Evolutionary conservation across 2,888 invertebrate species (phyloP), one percentile per base, ranked within the genome.

Genomic region (Parnassius apollo): DNA sequence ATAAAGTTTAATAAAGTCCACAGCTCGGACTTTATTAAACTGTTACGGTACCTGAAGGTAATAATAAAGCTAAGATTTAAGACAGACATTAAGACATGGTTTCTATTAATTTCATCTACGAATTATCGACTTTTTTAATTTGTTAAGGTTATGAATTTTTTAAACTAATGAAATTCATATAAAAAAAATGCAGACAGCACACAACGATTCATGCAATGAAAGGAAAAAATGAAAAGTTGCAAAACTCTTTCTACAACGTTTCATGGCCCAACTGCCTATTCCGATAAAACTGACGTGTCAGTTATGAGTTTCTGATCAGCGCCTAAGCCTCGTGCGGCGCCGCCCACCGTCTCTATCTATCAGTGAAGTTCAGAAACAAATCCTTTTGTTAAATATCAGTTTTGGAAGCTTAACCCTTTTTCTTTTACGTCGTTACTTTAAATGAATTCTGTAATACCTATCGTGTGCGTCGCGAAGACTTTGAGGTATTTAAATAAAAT

Each of bases 231-330:
- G 48, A 62, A 10, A 35, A 25, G 58, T 51, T 52, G 51, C 57
- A 53, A 45, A 61, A 45, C 48, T 18, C 46, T 42, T 22, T 57
- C 35, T 57, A 46, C 35, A 52, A 55, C 48, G 65, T 65, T 66
- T 58, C 66, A 67, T 83, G 78, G 82, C 82, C 77, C 75, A 70
- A 81, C 80, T 74, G 76, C 75, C 73, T 73, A 67, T 75, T 72
- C 75, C 77, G 88, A 89, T 89, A 89, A 89, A 86, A 87, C 85
- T 88, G 82, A 81, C 85, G 88, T 84, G 86, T 80, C 81, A 74
- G 83, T 86, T 85, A 86, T 85, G 86, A 84, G 83, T 83, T 86
- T 80, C 83, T 81, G 85, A 86, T 88, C 87, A 81, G 71, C 75
- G 70, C 82, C 78, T 81, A 66, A 64, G 62, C 64, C 81, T 78